Evolutionary conservation across 2,888 invertebrate species (phyloP), one percentile per base, ranked within the genome.

Genomic region (Pristionchus japonicus): DNA sequence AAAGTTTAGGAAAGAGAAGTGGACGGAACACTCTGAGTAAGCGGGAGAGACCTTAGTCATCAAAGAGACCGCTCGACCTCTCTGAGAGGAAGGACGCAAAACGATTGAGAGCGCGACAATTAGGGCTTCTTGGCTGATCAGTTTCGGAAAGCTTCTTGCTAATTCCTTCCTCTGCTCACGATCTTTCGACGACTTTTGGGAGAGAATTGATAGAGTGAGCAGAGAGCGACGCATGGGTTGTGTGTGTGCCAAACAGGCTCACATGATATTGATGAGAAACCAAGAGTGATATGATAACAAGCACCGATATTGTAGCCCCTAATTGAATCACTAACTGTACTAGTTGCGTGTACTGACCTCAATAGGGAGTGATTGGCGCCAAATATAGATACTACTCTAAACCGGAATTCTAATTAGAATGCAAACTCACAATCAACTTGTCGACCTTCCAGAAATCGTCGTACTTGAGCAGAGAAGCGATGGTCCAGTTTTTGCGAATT

Each of bases 221-320:
- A 43, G 77, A 47, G 77, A 9, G 43, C n/a, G 23, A 3, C 40
- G 74, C 40, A 40, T 23, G 40, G n/a, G n/a, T n/a, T 43, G 40
- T 77, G 77, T 1, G 47, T 77, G 77, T 77, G 77, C 77, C 77
- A 77, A 77, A 77, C 77, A 77, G 77, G 77, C 77, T 77, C 77
- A 77, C 77, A 43, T 77, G 77, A 77, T 77, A 77, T 43, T 77
- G 77, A 77, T 77, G 43, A 77, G 77, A 77, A 77, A 77, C 77
- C 77, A 43, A 23, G 31, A 64, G 15, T 77, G 77, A 77, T 47
- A 77, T 47, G 77, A 47, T 47, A 77, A 77, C 77, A 43, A 57
- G 52, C 23, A 23, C 23, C 57, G 9, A 34, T n/a, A 64, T 4
- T 31, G 27, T n/a, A 23, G 23, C 23, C 23, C 23, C n/a, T 13